A percentile compares a stretch with the other conserved stretches of the same genome.
These are phyloP conservation scores for Cephalopachus bancanus DNA, from an alignment of 2,797 vertebrate genomes.

Conservation along the genomic window DNA sequence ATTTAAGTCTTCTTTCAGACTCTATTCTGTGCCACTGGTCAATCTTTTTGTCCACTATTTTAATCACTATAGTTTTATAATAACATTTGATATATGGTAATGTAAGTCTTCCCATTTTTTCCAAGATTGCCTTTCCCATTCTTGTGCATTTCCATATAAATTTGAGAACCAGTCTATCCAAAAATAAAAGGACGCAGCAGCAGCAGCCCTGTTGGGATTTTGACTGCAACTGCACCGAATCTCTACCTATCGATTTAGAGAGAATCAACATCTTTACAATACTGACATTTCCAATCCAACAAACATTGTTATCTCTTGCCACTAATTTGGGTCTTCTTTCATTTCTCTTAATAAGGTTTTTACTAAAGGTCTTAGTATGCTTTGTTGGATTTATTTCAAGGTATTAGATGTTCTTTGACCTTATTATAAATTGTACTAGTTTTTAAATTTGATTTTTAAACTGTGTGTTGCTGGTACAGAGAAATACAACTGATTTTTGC, in stretches of 20 bases:
- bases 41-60: constrained; percentile 39
- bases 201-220: neutral
- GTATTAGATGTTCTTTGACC: neutral
- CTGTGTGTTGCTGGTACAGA: neutral
- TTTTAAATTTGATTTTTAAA: constrained; percentile 60
- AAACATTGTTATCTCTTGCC: neutral
- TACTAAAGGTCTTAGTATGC: neutral
- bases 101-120: constrained; percentile 45
- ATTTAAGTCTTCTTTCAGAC: constrained; percentile 6
- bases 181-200: neutral
- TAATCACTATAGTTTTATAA: constrained; percentile 14
- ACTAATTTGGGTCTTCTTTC: constrained; percentile 52
- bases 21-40: neutral
- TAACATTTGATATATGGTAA: constrained; percentile 8
- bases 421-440: constrained; percentile 25
- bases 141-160: constrained; percentile 43
- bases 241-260: neutral
- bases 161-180: neutral
- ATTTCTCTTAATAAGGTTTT: constrained; percentile 31
- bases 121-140: constrained; percentile 46
- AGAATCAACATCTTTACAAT: constrained; percentile 32
- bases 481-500: constrained; percentile 56
- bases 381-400: constrained; percentile 2
- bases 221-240: neutral
- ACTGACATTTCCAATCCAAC: neutral